Evolutionary conservation across 1,140 invertebrate genomes (phyloP), one percentile per base, ranked within the genome.

Genomic region (Araneus ventricosus): DNA sequence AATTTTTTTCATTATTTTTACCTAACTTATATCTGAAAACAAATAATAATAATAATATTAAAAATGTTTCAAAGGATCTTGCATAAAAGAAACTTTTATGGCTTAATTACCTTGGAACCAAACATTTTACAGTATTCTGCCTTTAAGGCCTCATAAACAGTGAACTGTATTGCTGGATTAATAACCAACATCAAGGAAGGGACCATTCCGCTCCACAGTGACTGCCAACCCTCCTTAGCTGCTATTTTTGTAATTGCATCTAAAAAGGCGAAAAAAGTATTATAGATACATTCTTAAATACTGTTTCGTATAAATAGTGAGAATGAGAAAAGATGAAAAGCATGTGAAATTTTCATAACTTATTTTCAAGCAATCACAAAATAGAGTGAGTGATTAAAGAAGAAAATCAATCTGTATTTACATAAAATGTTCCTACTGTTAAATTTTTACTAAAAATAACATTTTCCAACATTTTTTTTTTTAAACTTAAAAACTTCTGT

Each of bases 151-250:
- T 99, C 98, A 95, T 99, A 99, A 61, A 98, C 97, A 97, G 98
- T 98, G 95, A 99, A 98, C 95, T 99, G 98, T 87, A 99, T 97
- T 0, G 98, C 97, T 59, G 98, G 98, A 96, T 99, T 99, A 20
- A 96, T 96, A 5, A 98, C 97, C 14, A 99, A 95, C 87, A 99
- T 95, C 17, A 99, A 95, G n/a, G 98, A 98, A 6, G 98, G 97
- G 22, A 97, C 94, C 0, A 97, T 97, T 10, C 98, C 97, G 82
- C 97, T 97, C 98, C 98, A 99, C 10, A 99, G 95, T 4, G 97
- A 96, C 37, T 94, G 93, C 1, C 97, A 75, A 41, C 98, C 98
- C 95, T 98, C 98, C 45, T 96, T 96, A 94, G 96, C 96, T 87
- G 96, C 96, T 90, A 98, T 97, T 95, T 97, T 97, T 39, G 8